Conservation (phyloP, 2,113 vertebrate species). For the Lycaon pictus region DNA sequence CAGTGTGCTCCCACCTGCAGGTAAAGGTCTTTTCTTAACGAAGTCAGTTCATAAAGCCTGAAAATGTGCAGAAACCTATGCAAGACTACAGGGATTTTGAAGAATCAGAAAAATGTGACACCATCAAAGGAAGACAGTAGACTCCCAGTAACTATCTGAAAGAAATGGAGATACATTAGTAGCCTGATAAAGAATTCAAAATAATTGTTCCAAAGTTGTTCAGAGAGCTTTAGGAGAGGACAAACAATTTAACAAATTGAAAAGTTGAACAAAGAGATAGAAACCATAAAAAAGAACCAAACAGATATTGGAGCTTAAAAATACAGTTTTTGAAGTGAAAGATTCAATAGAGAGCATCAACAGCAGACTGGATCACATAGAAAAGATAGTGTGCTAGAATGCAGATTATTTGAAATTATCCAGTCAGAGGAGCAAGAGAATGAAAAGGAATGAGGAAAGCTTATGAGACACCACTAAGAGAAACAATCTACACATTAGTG, state of each 20-base stretch:
- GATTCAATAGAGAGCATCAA: neutral
- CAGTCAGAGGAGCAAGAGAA: neutral
- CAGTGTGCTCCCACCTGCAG: too few species aligned
- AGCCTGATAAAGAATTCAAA: neutral
- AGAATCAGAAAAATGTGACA: neutral
- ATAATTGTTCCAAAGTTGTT: neutral
- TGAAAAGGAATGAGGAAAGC: neutral
- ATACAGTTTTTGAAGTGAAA: neutral
- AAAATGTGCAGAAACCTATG: neutral
- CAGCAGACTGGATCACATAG: neutral
- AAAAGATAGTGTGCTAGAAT: neutral
- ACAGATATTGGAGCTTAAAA: neutral
- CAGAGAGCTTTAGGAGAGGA: neutral
- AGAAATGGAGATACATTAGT: neutral
- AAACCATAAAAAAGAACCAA: neutral
- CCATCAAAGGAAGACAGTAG: neutral
- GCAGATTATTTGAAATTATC: neutral
- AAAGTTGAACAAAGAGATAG: neutral
- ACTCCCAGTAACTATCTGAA: neutral
- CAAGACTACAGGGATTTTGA: neutral
- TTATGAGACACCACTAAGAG: neutral
- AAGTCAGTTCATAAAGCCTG: neutral
- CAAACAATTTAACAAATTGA: neutral
- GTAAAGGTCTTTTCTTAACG: neutral
- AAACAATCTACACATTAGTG: neutral